Percentiles rank a stretch among this genome's conserved stretches.
These are phyloP conservation scores for Chunga burmeisteri DNA, from an alignment of 2,113 vertebrate genomes.

Conservation along the genomic window DNA sequence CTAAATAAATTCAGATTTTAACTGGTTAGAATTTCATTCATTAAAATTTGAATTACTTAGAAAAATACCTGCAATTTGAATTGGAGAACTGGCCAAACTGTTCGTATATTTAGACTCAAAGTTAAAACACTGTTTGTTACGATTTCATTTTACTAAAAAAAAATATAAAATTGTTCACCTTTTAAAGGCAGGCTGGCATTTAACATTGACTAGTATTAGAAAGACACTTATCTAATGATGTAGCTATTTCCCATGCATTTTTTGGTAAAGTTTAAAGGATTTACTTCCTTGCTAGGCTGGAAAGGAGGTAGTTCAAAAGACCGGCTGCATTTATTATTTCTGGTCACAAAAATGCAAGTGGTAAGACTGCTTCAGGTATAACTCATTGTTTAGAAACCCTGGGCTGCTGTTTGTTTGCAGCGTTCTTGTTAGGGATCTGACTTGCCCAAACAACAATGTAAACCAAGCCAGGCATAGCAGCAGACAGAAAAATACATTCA, in stretches of 20 bases:
- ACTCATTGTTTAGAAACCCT: conserved; percentile 46
- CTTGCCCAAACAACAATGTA: conserved; percentile 71
- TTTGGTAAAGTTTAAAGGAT: not conserved
- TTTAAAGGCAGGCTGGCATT: not conserved
- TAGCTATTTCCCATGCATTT: not conserved
- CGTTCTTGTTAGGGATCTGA: conserved; percentile 61
- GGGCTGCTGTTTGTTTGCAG: conserved; percentile 43
- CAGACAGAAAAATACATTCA: conserved; percentile 81
- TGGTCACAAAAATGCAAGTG: not conserved
- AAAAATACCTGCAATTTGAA: conserved; percentile 15
- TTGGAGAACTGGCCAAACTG: not conserved
- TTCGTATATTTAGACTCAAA: not conserved
- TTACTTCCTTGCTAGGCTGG: not conserved
- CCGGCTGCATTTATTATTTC: conserved; percentile 12
- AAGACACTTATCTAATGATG: not conserved
- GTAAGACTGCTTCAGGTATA: conserved; percentile 10
- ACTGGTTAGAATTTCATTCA: conserved; percentile 19
- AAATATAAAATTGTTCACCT: not conserved
- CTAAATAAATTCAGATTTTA: not conserved
- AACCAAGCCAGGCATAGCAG: conserved; percentile 75
- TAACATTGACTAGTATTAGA: not conserved
- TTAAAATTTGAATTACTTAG: conserved; percentile 14
- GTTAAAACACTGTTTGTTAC: not conserved
- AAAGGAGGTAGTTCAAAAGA: not conserved
- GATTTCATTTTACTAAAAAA: not conserved